Percentiles rank a stretch among this genome's conserved stretches.
phyloP scores from a whole-genome alignment of 2,888 invertebrate species.

The Trilocha varians region DNA sequence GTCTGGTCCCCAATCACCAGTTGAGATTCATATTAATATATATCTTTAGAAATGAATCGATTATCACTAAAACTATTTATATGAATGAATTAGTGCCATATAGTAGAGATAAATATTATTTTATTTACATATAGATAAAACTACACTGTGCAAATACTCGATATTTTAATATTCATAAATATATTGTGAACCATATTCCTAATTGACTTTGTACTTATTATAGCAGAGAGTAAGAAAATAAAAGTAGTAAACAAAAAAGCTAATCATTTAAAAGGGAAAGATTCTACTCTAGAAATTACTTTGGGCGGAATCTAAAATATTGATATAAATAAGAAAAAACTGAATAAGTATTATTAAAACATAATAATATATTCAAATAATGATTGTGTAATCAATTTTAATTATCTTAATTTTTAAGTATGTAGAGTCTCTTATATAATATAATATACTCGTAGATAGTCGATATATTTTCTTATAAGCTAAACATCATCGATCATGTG shows the following conservation, averaged over 20 bases:
- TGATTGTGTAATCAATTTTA: too few species aligned
- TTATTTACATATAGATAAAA: constrained; percentile 7
- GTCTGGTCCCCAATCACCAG: constrained; percentile 60
- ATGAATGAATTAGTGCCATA: constrained; percentile 25
- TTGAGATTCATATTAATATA: constrained; percentile 23
- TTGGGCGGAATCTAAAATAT: not conserved
- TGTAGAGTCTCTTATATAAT: too few species aligned
- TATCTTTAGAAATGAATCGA: constrained; percentile 15
- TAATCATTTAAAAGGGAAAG: constrained; percentile 1
- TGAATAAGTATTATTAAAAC: too few species aligned
- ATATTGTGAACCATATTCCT: not conserved
- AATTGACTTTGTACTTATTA: constrained; percentile 4
- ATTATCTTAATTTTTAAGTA: too few species aligned
- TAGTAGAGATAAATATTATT: constrained; percentile 13
- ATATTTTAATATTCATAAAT: not conserved
- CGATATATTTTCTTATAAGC: constrained; percentile 9
- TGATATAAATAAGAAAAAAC: not conserved
- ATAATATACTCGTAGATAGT: not conserved
- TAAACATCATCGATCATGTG: constrained; percentile 52
- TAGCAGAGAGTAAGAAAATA: too few species aligned
- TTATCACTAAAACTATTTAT: constrained; percentile 15
- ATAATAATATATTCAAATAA: too few species aligned
- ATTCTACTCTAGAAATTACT: too few species aligned
- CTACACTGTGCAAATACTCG: not conserved
- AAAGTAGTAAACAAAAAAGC: constrained; percentile 6